phyloP scores from a whole-genome alignment of 2,113 vertebrate species.

The Charina bottae region DNA sequence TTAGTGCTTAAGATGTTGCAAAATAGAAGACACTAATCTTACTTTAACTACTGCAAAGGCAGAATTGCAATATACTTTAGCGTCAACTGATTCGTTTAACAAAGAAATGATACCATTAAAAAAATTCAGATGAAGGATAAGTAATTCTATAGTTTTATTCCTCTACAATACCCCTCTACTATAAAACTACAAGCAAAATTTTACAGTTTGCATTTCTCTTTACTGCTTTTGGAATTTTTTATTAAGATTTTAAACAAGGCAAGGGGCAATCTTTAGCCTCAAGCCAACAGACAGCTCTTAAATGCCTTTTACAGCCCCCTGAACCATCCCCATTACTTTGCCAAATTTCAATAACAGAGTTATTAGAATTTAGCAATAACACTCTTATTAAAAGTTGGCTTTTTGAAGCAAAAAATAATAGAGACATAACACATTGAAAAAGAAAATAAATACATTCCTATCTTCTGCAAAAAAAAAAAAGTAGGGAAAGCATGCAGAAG shows the following conservation, averaged over 20 bases:
- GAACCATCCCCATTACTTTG: too few relatives aligned
- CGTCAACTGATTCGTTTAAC: slow-evolving; percentile 47
- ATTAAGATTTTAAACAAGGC: background rate
- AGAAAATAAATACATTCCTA: too few relatives aligned
- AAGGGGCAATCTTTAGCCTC: too few relatives aligned
- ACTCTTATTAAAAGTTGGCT: too few relatives aligned
- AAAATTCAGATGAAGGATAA: slow-evolving; percentile 9
- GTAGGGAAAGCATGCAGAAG: too few relatives aligned
- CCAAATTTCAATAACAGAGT: too few relatives aligned
- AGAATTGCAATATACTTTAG: slow-evolving; percentile 32
- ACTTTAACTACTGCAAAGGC: slow-evolving; percentile 57
- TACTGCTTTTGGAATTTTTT: background rate
- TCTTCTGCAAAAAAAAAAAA: too few relatives aligned
- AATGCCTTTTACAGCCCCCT: too few relatives aligned
- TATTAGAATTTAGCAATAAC: too few relatives aligned
- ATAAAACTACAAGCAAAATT: background rate
- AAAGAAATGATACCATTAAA: slow-evolving; percentile 40
- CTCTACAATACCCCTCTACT: background rate
- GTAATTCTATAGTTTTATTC: background rate
- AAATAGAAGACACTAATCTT: slow-evolving; percentile 68
- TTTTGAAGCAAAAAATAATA: too few relatives aligned
- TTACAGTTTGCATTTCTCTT: background rate
- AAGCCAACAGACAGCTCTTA: too few relatives aligned
- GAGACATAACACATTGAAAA: too few relatives aligned
- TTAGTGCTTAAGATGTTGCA: slow-evolving; percentile 66